Evolutionary conservation across 2,113 vertebrate genomes (phyloP), one percentile per base, ranked within the genome.

Genomic region (Pandion haliaetus): DNA sequence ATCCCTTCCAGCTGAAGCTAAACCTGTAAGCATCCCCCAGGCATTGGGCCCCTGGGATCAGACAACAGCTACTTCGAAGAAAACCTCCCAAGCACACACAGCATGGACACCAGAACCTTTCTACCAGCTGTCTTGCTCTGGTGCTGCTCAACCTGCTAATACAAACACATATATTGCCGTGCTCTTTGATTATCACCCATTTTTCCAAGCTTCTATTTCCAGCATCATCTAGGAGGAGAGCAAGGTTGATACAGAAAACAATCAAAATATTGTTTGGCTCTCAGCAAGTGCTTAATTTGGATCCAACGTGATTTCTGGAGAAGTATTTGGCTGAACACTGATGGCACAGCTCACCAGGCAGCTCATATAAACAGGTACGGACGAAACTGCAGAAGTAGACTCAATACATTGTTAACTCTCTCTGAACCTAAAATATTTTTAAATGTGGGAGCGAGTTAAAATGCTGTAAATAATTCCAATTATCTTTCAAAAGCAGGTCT

Each of bases 91-190:
- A 18, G 42, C 2, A 1, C 50, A 12, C 1, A 0, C 12, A 6
- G 6, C 2, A 1, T 3, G 29, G 67, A 21, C 52, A 10, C 19
- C 34, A 31, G 38, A 12, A 10, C 45, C 9, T 40, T 24, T 18
- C 29, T 44, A 47, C 23, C 58, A 65, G 58, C 32, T 15, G 9
- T 13, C 59, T 9, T 8, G 20, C 67, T 44, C 23, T 52, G 32
- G 34, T 38, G 34, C 13, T 15, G 26, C 66, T 40, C 26, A 40
- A 24, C 6, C 24, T 9, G 9, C 28, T 15, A 13, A 36, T 2
- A 4, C 20, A 5, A 17, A 9, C 6, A 17, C 5, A 8, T n/a
- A 10, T 25, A 10, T 6, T 10, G 15, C 20, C 5, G 0, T 3
- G 5, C 23, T 52, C 10, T 69, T 47, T 4, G 7, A 11, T 31